Evolutionary conservation across 2,797 vertebrate genomes (phyloP).

Genomic region (Champsocephalus gunnari): DNA sequence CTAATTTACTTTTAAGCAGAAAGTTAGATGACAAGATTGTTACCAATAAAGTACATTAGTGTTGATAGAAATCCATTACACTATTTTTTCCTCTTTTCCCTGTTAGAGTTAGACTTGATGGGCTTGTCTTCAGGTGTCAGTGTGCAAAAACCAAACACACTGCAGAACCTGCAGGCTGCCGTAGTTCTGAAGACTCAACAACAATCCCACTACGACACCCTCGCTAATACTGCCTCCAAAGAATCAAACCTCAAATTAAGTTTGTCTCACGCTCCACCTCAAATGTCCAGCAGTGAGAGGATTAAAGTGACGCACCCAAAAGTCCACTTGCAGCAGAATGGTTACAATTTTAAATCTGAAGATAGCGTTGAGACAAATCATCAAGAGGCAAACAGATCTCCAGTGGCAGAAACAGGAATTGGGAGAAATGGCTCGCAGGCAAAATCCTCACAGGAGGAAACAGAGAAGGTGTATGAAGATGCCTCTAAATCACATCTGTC

Average conservation of each 20-base stretch:
- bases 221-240: constrained; percentile 41
- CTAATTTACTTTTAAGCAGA: neutral
- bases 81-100: constrained; percentile 10
- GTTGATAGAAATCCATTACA: neutral
- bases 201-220: constrained; percentile 25
- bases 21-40: no score
- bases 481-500: constrained; percentile 1
- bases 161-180: constrained; percentile 36
- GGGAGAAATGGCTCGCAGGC: neutral
- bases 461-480: neutral
- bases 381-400: neutral
- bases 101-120: constrained; percentile 76
- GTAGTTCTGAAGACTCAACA: constrained; percentile 49
- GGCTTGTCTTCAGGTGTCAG: constrained; percentile 38
- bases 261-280: constrained; percentile 10
- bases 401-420: constrained; percentile 5
- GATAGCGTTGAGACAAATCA: neutral
- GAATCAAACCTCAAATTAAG: constrained; percentile 36
- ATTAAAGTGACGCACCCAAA: constrained; percentile 11
- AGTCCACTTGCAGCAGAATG: constrained; percentile 8
- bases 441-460: neutral
- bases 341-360: constrained; percentile 19
- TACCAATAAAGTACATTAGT: no score
- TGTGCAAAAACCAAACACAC: constrained; percentile 24
- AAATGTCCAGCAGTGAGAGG: constrained; percentile 20